Conservation (phyloP, 2,888 invertebrate species). For the Drosophila austrosaltans region DNA sequence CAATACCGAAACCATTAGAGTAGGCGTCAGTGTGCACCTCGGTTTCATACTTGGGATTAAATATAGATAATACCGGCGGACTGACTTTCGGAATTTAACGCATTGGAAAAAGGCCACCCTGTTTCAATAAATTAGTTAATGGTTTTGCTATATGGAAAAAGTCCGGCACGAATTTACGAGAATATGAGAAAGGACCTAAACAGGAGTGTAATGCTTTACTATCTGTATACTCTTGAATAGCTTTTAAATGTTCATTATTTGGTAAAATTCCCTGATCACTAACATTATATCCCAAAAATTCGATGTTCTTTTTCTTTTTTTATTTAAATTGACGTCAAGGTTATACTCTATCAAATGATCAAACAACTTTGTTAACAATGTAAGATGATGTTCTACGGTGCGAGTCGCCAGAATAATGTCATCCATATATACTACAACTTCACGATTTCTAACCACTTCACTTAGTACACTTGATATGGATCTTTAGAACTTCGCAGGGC, state of each 20-base stretch:
- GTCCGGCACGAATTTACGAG: no score
- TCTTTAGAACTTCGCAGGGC: not conserved
- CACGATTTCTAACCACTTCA: not conserved
- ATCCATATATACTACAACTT: slow-evolving; percentile 35
- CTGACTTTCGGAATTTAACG: not conserved
- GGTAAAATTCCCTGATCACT: no score
- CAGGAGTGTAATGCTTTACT: no score
- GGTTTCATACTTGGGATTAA: not conserved
- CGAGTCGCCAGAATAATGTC: slow-evolving; percentile 27
- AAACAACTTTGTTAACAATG: no score
- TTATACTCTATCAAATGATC: not conserved
- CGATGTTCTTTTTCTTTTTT: not conserved
- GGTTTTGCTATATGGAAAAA: not conserved
- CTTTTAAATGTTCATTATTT: no score
- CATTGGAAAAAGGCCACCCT: slow-evolving; percentile 13
- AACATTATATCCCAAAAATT: no score
- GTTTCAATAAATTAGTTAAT: slow-evolving; percentile 25
- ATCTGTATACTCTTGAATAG: no score
- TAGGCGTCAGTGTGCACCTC: not conserved
- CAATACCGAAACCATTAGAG: no score
- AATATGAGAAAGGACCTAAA: no score
- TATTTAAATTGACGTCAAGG: not conserved
- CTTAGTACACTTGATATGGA: not conserved
- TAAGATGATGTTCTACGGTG: no score
- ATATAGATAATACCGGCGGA: not conserved